Conservation (phyloP, 2,113 vertebrate species). For the Ascaphus truei region DNA sequence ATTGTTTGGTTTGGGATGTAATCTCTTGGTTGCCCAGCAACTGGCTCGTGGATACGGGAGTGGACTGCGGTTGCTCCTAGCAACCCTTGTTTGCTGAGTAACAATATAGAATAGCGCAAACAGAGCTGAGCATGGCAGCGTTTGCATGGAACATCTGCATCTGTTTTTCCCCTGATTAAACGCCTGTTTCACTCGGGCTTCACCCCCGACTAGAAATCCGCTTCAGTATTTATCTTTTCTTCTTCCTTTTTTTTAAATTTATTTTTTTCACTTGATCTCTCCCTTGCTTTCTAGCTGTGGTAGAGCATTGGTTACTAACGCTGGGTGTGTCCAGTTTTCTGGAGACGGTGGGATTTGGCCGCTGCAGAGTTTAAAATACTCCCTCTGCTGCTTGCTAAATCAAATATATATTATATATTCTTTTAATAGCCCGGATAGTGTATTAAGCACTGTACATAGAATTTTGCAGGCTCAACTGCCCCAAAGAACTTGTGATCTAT, state of each 20-base stretch:
- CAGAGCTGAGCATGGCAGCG: conserved; percentile 64
- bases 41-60: conserved; percentile 83
- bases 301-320: too few species aligned
- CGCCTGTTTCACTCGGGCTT: conserved; percentile 3
- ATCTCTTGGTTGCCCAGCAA: conserved; percentile 84
- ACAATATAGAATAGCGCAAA: conserved; percentile 84
- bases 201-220: background rate
- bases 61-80: conserved; percentile 79
- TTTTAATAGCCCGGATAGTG: too few species aligned
- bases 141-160: conserved; percentile 87
- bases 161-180: conserved; percentile 72
- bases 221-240: too few species aligned
- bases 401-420: too few species aligned
- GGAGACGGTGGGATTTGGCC: background rate
- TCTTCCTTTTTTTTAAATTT: too few species aligned
- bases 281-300: too few species aligned
- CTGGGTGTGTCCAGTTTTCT: background rate
- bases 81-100: conserved; percentile 94
- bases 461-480: too few species aligned
- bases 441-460: too few species aligned
- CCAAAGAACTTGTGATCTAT: too few species aligned
- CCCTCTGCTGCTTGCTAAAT: too few species aligned
- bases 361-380: too few species aligned
- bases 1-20: conserved; percentile 98
- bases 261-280: too few species aligned